Evolutionary conservation across 64 coral and sea anemone genomes (phyloP).

Genomic region (Stichodactyla mertensii): DNA sequence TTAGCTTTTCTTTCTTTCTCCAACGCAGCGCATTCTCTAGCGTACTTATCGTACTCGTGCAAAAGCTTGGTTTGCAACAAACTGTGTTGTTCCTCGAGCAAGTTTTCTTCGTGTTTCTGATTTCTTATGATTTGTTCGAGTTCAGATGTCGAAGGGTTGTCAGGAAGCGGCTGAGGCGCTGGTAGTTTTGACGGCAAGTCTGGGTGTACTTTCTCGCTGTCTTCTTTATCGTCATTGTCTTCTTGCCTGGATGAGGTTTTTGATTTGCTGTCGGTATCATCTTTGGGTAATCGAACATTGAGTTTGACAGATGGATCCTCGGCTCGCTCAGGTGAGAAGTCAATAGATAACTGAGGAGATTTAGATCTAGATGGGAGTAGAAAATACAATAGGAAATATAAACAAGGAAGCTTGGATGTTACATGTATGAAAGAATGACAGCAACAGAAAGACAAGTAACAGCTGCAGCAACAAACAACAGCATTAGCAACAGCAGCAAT

Average conservation of each 20-base stretch:
- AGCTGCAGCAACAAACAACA: too few species aligned
- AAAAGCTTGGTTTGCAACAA: constrained; percentile 69
- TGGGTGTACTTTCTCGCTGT: not conserved
- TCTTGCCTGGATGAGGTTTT: constrained; percentile 12
- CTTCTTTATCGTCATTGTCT: not conserved
- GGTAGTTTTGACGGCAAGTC: not conserved
- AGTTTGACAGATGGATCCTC: constrained; percentile 58
- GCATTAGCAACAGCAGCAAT: too few species aligned
- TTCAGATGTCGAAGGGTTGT: constrained; percentile 25
- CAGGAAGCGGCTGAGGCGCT: not conserved
- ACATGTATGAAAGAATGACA: too few species aligned
- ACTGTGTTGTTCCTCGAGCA: constrained; percentile 72
- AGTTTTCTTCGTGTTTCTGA: constrained; percentile 57
- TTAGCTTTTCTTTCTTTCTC: constrained; percentile 41
- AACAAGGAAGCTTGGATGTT: too few species aligned
- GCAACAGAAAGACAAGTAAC: too few species aligned
- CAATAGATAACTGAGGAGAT: constrained; percentile 50
- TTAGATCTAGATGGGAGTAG: constrained; percentile 2
- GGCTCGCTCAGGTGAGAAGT: constrained; percentile 39
- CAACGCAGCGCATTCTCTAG: constrained; percentile 28
- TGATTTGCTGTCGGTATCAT: constrained; percentile 7
- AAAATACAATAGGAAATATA: not conserved
- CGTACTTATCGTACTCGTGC: constrained; percentile 67
- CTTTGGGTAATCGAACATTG: constrained; percentile 9
- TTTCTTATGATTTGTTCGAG: constrained; percentile 56